A percentile compares a stretch with the other conserved stretches of the same genome.
Evolutionary conservation across 2,888 invertebrate genomes (phyloP).

Genomic region (Eristalinus sepulchralis): DNA sequence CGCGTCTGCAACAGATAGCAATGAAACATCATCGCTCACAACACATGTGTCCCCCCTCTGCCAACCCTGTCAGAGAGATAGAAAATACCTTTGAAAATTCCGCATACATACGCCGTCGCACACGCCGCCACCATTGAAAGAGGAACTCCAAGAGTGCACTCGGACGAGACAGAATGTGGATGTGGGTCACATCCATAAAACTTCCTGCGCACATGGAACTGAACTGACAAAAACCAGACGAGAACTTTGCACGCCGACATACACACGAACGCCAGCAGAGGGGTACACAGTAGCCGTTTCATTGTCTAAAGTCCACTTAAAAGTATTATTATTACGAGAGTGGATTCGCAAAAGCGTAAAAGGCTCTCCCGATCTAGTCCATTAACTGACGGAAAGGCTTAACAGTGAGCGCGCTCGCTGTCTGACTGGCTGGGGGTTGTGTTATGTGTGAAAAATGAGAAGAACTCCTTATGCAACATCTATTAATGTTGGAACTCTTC

Average conservation of each 20-base stretch:
- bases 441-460: conserved; percentile 31
- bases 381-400: conserved; percentile 64
- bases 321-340: conserved; percentile 69
- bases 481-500: conserved; percentile 60
- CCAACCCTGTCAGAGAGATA: neutral
- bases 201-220: conserved; percentile 31
- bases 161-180: conserved; percentile 26
- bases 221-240: conserved; percentile 17
- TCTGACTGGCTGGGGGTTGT: neutral
- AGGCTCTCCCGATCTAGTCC: conserved; percentile 63
- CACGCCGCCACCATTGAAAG: neutral
- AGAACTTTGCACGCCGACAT: neutral
- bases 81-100: conserved; percentile 51
- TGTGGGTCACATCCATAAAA: conserved; percentile 67
- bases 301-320: conserved; percentile 71
- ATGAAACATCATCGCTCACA: conserved; percentile 18
- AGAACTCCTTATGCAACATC: conserved; percentile 58
- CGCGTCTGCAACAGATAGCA: conserved; percentile 44
- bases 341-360: conserved; percentile 67
- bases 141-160: conserved; percentile 12
- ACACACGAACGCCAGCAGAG: conserved; percentile 5
- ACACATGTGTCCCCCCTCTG: conserved; percentile 13
- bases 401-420: conserved; percentile 9
- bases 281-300: conserved; percentile 59
- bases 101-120: conserved; percentile 10